A percentile compares a stretch with the other conserved stretches of the same genome.
Evolutionary conservation across 2,888 invertebrate genomes (phyloP).

Genomic region (Plebejus argus): DNA sequence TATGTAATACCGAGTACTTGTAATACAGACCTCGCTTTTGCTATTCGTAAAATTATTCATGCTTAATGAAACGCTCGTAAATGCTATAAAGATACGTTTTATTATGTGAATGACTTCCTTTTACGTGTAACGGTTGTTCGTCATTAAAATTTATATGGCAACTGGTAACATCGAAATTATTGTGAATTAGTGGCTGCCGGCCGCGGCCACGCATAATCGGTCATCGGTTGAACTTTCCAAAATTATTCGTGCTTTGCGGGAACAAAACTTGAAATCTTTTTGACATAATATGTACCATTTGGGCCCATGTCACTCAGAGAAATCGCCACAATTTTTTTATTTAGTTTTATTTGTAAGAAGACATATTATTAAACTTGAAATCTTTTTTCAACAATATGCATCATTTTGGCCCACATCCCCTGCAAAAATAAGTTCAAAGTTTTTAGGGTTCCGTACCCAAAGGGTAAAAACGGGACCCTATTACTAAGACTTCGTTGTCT

Average conservation of each 20-base stretch:
- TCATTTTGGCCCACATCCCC: not conserved
- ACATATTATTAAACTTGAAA: too few relatives aligned
- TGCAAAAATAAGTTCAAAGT: too few relatives aligned
- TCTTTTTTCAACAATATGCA: too few relatives aligned
- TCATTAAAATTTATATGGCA: conserved; percentile 20
- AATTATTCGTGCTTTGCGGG: not conserved
- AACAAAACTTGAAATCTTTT: not conserved
- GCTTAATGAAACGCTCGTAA: not conserved
- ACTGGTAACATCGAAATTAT: conserved; percentile 1
- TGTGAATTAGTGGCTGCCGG: not conserved
- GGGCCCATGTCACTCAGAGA: not conserved
- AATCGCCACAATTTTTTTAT: not conserved
- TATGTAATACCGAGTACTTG: conserved; percentile 3
- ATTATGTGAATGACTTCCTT: conserved; percentile 25
- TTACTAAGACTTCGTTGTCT: too few relatives aligned
- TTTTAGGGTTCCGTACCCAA: too few relatives aligned
- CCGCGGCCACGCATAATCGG: conserved; percentile 20
- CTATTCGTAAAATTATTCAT: conserved; percentile 25
- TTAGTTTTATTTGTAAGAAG: too few relatives aligned
- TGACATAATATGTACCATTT: not conserved
- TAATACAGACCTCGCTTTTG: not conserved
- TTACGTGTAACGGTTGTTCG: conserved; percentile 22
- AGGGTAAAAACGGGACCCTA: too few relatives aligned
- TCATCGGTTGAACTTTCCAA: conserved; percentile 1
- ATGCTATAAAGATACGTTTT: conserved; percentile 23